A percentile compares a stretch with the other conserved stretches of the same genome.
Evolutionary conservation across 2,888 invertebrate species (phyloP).

Genomic region (Heliconius aoede): DNA sequence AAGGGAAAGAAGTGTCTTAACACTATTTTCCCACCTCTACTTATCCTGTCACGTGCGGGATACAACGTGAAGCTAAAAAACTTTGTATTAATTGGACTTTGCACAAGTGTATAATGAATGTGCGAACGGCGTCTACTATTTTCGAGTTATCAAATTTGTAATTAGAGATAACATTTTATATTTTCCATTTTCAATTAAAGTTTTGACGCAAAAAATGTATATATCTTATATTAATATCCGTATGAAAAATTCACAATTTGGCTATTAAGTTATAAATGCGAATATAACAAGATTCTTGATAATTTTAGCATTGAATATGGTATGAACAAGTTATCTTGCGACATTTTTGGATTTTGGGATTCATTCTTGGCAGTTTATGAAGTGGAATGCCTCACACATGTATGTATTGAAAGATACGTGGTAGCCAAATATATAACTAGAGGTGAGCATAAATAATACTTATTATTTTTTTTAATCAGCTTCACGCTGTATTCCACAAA

Average conservation of each 20-base stretch:
- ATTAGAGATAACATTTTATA: not conserved
- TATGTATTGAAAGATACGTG: conserved; percentile 79
- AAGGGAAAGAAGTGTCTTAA: too few relatives aligned
- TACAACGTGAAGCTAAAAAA: too few relatives aligned
- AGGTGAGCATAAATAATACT: conserved; percentile 57
- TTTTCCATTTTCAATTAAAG: not conserved
- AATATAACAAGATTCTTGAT: not conserved
- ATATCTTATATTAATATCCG: not conserved
- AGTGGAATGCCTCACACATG: conserved; percentile 73
- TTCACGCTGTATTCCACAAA: too few relatives aligned
- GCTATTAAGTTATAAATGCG: not conserved
- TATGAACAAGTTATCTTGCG: conserved; percentile 58
- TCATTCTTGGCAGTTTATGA: conserved; percentile 76
- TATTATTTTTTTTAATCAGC: not conserved
- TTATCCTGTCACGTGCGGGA: too few relatives aligned
- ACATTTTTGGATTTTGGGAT: conserved; percentile 65
- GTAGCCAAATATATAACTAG: conserved; percentile 68
- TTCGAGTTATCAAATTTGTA: not conserved
- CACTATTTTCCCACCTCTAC: too few relatives aligned
- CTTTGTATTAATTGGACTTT: not conserved
- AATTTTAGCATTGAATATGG: conserved; percentile 55
- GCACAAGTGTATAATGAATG: not conserved
- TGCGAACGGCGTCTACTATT: not conserved
- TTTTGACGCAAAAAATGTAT: not conserved
- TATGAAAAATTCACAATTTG: not conserved